Percentiles rank a stretch among this genome's conserved stretches.
Evolutionary conservation across 2,113 vertebrate species (phyloP).

Genomic region (Mesocricetus auratus): DNA sequence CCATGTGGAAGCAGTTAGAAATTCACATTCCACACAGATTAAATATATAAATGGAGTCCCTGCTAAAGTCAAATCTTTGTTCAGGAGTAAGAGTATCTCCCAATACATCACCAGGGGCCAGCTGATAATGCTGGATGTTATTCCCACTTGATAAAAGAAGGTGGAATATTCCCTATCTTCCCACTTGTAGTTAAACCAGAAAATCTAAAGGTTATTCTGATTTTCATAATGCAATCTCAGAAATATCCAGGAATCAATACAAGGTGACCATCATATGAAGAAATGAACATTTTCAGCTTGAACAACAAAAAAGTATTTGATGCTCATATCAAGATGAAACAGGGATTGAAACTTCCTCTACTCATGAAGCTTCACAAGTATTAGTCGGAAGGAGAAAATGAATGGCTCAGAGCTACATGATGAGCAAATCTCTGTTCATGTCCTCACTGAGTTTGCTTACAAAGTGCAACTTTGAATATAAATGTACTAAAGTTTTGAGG

Average conservation of each 20-base stretch:
- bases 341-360: neutral
- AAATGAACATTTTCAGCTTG: neutral
- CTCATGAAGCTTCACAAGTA: accelerated
- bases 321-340: neutral
- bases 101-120: too few species aligned
- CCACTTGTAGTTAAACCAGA: neutral
- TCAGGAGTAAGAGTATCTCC: neutral
- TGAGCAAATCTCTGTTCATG: neutral
- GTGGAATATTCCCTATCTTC: neutral
- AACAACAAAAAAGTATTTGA: neutral
- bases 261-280: neutral
- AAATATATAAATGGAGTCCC: neutral
- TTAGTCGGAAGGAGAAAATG: neutral
- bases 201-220: neutral
- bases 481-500: neutral
- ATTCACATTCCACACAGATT: neutral
- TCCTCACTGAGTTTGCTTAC: neutral
- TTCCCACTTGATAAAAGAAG: neutral
- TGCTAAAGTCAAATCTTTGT: neutral
- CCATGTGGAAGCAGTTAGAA: neutral
- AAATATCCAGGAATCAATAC: neutral
- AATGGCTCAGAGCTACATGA: neutral
- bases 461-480: neutral
- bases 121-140: neutral
- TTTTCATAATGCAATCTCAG: neutral